These are phyloP conservation scores for Germaria angustata DNA, from an alignment of 2,888 invertebrate species.

Conservation along the genomic window DNA sequence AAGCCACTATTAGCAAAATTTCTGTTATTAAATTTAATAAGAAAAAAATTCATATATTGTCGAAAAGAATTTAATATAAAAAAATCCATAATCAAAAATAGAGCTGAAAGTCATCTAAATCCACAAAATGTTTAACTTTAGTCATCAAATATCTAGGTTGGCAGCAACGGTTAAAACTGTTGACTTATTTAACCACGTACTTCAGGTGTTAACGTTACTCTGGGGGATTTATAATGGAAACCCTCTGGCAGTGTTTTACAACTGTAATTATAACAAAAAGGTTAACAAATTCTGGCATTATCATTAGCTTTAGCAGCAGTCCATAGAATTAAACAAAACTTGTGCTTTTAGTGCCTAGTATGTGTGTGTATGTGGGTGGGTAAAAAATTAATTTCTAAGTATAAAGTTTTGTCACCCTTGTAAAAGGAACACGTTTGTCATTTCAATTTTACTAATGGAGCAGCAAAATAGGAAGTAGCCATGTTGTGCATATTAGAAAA, in stretches of 20 bases:
- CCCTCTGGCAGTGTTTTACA: constrained; percentile 18
- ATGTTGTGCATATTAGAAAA: not conserved
- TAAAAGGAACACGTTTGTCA: constrained; percentile 37
- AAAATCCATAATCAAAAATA: no score
- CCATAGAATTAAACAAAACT: not conserved
- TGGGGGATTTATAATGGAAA: not conserved
- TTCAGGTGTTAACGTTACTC: not conserved
- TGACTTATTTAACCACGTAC: constrained; percentile 9
- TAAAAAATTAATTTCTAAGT: constrained; percentile 3
- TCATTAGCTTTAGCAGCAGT: not conserved
- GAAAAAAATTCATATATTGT: no score
- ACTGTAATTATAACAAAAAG: constrained; percentile 28
- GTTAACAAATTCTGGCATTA: constrained; percentile 8
- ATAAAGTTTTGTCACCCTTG: not conserved
- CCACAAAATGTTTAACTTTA: no score
- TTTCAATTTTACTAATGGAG: constrained; percentile 29
- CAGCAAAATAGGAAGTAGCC: not conserved
- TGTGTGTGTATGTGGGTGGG: not conserved
- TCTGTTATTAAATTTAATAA: no score
- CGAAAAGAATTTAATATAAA: no score
- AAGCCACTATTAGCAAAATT: no score
- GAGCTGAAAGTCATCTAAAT: no score
- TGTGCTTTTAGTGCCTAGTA: not conserved
- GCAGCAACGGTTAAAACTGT: not conserved
- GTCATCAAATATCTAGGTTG: no score